These are phyloP conservation scores for Lamprologus lemairii DNA, from an alignment of 2,113 vertebrate genomes.

Conservation along the genomic window DNA sequence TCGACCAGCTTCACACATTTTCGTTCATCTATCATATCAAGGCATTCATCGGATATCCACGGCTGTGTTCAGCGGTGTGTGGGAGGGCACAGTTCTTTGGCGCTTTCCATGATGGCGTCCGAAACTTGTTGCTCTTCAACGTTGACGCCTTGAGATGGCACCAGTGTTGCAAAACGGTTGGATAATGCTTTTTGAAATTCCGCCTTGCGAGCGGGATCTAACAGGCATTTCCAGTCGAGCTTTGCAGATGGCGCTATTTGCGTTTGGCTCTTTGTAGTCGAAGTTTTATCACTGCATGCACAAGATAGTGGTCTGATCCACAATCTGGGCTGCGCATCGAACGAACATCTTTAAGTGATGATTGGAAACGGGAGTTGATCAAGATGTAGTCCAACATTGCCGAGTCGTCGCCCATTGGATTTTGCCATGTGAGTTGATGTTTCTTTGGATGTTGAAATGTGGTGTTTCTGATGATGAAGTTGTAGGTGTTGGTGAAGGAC, in stretches of 20 bases:
- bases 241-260: neutral
- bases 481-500: neutral
- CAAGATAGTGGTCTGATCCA: neutral
- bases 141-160: neutral
- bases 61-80: accelerated
- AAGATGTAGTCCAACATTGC: neutral
- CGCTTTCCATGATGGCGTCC: neutral
- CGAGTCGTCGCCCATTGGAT: neutral
- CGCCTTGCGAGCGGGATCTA: neutral
- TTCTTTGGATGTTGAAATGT: neutral
- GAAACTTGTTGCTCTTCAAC: neutral
- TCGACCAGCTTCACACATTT: neutral
- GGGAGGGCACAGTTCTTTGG: neutral
- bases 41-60: neutral
- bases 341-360: neutral
- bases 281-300: neutral
- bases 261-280: neutral
- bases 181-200: neutral
- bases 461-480: neutral
- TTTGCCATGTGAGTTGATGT: neutral
- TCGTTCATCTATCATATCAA: neutral
- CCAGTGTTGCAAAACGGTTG: neutral
- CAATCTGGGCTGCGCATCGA: neutral
- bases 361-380: neutral
- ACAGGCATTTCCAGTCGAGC: neutral